Evolutionary conservation across 2,888 invertebrate species (phyloP), one percentile per base, ranked within the genome.

Genomic region (Clepsis dumicolana): DNA sequence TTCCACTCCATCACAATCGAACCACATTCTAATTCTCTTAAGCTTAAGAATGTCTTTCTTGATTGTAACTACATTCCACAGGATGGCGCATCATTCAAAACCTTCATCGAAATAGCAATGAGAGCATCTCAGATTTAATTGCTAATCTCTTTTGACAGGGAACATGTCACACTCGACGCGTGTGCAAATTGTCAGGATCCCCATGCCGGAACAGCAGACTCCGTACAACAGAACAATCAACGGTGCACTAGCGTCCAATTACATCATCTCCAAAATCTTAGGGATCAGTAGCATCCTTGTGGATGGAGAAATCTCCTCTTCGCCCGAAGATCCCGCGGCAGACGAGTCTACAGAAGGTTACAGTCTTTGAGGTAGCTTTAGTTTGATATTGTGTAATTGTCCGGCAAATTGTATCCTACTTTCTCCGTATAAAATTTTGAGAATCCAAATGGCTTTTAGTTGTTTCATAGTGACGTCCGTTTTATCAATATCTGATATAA

Each of bases 221-320:
- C 70, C 78, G 59, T 74, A 65, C 70, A 85, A 82, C 67, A 78
- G 74, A 48, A 82, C 85, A 0, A 85, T 87, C 70, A 89, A 88
- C 56, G 82, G 81, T 7, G 87, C 86, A 1, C 53, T 89, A 4
- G 64, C 77, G 64, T 81, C 82, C 38, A 81, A 78, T 52, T 65
- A 80, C 2, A 68, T 89, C 16, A 72, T 87, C 16, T 77, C 86
- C 18, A 83, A 74, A 60, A 80, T 89, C 62, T 56, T 87, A 25
- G 80, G 77, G 59, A 70, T 87, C 38, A 50, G 56, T 4, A 27
- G 56, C 3, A 0, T 57, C 5, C 56, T 16, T 8, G 16, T 14
- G 27, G 35, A 57, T 25, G 25, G 21, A 4, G 59, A 54, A 4
- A 18, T 48, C 10, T 10, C 48, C 4, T 8, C 21, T 21, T 12